phyloP scores from a whole-genome alignment of 2,113 vertebrate genomes.

The Psilopogon haemacephalus region DNA sequence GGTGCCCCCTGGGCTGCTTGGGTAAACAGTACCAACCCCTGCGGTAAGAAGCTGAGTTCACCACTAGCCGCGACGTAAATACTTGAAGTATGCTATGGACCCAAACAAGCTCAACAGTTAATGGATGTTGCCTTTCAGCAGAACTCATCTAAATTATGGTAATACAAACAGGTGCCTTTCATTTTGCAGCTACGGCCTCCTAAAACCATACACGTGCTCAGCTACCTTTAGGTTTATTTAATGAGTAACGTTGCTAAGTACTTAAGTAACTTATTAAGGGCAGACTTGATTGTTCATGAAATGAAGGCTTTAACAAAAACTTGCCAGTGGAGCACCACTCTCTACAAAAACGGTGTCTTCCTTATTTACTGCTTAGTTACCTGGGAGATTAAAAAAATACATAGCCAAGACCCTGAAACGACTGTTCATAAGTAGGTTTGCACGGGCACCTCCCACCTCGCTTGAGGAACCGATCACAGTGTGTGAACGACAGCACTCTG shows the following conservation, averaged over 20 bases:
- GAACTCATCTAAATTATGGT: fast-evolving
- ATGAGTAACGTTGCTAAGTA: fast-evolving
- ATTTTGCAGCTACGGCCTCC: background rate
- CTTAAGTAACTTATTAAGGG: fast-evolving
- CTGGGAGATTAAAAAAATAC: fast-evolving
- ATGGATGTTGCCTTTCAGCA: background rate
- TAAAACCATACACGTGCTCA: fast-evolving
- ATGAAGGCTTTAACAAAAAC: background rate
- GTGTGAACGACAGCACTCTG: fast-evolving
- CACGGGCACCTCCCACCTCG: no score
- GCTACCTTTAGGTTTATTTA: background rate
- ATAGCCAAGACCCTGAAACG: no score
- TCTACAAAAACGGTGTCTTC: fast-evolving
- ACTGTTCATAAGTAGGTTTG: fast-evolving
- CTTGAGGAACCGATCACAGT: fast-evolving
- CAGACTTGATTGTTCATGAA: background rate
- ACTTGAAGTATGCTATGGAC: background rate
- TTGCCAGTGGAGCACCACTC: fast-evolving
- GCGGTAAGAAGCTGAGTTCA: background rate
- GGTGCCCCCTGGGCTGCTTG: no score
- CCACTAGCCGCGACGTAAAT: background rate
- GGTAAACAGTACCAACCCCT: background rate
- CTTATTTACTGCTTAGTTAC: fast-evolving
- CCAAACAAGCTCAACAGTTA: background rate
- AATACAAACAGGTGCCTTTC: background rate